Base-by-base conservation (phyloP, 2,888 invertebrate genomes). In the Spatulosminthurus flaviceps region DNA sequence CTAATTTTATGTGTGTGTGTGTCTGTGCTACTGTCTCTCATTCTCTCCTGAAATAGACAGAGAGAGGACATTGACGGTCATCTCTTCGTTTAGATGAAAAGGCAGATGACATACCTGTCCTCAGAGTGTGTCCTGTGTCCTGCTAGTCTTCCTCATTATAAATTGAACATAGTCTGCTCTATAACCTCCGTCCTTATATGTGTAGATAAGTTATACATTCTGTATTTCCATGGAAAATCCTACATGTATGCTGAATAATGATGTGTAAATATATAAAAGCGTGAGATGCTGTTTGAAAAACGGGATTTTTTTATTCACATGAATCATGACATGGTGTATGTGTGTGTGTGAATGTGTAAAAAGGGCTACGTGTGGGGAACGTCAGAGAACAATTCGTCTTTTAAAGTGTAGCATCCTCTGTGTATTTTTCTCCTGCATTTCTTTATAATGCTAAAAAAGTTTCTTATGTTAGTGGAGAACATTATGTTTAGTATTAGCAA, bases 11-110 rank as follows among this genome's bases (percentile, higher is more conserved):
- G n/a, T n/a, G n/a, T n/a, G n/a, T 28, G 13, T 67, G 28, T 67
- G n/a, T 29, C 13, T 29, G 11, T n/a, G 1, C n/a, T 2, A 51
- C 13, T 29, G 16, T 9, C 16, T 5, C 51, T n/a, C 7, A 51
- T 2, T 51, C 7, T 16, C n/a, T 51, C 51, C 51, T 13, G 16
- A 51, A 51, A 51, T 51, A 51, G 51, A 34, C 34, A 9, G 16
- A 51, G n/a, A n/a, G 51, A 51, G 51, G 51, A 51, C 51, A 51
- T 51, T 51, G 51, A 51, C 51, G 51, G 51, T 51, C 51, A 51
- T 51, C 19, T 51, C 16, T 41, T 7, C 51, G n/a, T 51, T 19
- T 19, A 51, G 1, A n/a, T n/a, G n/a, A n/a, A 2, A n/a, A 51
- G 51, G 51, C 19, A 51, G 51, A 51, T 51, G 51, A 51, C 51